Base-by-base conservation (phyloP, 2,113 vertebrate genomes). In the Oryzias melastigma region DNA sequence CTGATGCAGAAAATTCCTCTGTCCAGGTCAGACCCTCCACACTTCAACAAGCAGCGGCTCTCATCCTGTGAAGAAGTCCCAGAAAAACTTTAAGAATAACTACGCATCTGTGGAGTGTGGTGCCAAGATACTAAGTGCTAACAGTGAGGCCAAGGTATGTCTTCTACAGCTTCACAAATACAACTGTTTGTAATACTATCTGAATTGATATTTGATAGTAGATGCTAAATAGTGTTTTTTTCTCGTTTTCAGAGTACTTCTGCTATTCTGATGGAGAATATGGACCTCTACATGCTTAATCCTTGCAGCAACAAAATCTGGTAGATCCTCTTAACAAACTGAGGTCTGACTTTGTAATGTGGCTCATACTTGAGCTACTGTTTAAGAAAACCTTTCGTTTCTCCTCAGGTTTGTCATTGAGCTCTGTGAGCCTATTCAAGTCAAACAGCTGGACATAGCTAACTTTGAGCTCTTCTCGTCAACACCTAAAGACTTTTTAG, bases 391-490 rank as follows among this genome's bases (percentile, higher is more conserved):
- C 27, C 0, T 29, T 63, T 15, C 52, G 0, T 55, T 0, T 24
- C 76, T 68, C 67, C 88, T 7, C 86, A 99, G 97, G 97, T 98
- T 99, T 88, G 96, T 99, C 71, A 96, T 98, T 72, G 97, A 99
- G 88, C 94, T 99, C 64, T 99, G 97, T 92, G 97, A 99, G 85
- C 97, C 96, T 35, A 96, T 99, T 82, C 97, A 98, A 89, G 97
- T 99, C 67, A 98, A 98, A 73, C 97, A 99, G 82, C 78, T 99
- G 90, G 97, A 99, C 84, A 95, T 99, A 57, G 97, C 96, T 52
- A 99, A 99, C 87, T 98, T 98, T 63, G 97, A 99, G 74, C 94
- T 99, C 66, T 99, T 99, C 85, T 99, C 97, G 51, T 99, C 97
- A 14, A 98, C 96, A 57, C 97, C 97, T 22, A 98, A 95, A 91